Base-by-base conservation (phyloP, 2,888 invertebrate genomes). In the Baccha elongata region DNA sequence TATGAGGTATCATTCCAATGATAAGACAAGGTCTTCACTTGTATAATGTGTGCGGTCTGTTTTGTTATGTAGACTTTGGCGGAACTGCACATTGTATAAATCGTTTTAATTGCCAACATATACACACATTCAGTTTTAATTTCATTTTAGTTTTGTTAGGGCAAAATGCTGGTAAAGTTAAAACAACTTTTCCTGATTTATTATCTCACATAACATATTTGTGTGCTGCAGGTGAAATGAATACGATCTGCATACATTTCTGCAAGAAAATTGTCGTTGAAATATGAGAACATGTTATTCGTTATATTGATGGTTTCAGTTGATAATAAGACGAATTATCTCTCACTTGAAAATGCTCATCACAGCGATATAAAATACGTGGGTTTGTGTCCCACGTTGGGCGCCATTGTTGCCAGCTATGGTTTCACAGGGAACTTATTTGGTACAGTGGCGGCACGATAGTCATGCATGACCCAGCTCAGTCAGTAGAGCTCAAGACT, bases 51-150 rank as follows among this genome's bases (percentile, higher is more conserved):
- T 10, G 46, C 50, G n/a, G 3, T 10, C 32, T 29, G 23, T 26
- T 6, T 52, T 11, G 64, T 52, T 62, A 55, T 40, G 52, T 69
- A 71, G 69, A 58, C 65, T 35, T 72, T 50, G 32, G 53, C 64
- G 69, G 35, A 35, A 52, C 50, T 46, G 53, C 48, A 53, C 76
- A 67, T 60, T 60, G 71, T 81, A n/a, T n/a, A 81, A 81, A 81
- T 81, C 76, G 60, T 76, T 81, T 81, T 81, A 81, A 81, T 81
- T 81, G 81, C 81, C 76, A 53, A 53, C 21, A 37, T n/a, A n/a
- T n/a, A n/a, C 23, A 23, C 69, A 75, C 50, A 74, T 69, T 69
- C 76, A 60, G 64, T 76, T 71, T 76, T 76, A 72, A 81, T 75
- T 75, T 58, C 50, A 80, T 58, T 53, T 53, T 19, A 53, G 13